These are phyloP conservation scores for Dysdera silvatica DNA, from an alignment of 1,140 invertebrate species.

Conservation along the genomic window DNA sequence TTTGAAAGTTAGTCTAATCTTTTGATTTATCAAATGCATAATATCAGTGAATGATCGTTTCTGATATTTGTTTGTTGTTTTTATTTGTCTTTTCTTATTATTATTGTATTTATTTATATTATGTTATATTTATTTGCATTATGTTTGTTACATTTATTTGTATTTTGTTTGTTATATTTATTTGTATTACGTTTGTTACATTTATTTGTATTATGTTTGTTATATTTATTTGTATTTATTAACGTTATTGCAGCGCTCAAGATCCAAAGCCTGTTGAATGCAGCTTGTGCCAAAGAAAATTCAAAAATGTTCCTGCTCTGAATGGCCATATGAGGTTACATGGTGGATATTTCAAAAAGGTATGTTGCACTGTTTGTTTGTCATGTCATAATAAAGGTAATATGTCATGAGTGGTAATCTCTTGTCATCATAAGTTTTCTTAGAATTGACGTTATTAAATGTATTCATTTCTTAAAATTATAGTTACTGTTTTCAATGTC, in stretches of 20 bases:
- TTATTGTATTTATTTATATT: constrained; percentile 1
- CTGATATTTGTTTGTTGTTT: no score
- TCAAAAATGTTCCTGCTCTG: constrained; percentile 92
- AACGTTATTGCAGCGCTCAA: constrained; percentile 2
- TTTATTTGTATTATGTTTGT: background rate
- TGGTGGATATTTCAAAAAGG: constrained; percentile 91
- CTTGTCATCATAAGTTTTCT: no score
- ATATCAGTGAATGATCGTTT: no score
- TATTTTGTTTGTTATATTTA: background rate
- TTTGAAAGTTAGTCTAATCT: no score
- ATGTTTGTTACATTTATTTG: no score
- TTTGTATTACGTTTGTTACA: background rate
- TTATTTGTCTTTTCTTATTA: constrained; percentile 17
- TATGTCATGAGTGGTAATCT: no score
- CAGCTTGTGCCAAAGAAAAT: constrained; percentile 84
- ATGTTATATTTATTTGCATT: background rate
- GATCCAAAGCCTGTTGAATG: constrained; percentile 69
- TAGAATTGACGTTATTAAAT: background rate
- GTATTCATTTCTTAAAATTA: background rate
- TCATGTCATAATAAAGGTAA: no score
- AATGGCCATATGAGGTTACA: constrained; percentile 95
- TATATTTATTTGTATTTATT: background rate
- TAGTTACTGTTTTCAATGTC: no score
- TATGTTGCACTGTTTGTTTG: no score
- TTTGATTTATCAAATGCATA: no score